These are phyloP conservation scores for Tachysurus vachellii DNA, from an alignment of 2,113 vertebrate species.

Conservation along the genomic window DNA sequence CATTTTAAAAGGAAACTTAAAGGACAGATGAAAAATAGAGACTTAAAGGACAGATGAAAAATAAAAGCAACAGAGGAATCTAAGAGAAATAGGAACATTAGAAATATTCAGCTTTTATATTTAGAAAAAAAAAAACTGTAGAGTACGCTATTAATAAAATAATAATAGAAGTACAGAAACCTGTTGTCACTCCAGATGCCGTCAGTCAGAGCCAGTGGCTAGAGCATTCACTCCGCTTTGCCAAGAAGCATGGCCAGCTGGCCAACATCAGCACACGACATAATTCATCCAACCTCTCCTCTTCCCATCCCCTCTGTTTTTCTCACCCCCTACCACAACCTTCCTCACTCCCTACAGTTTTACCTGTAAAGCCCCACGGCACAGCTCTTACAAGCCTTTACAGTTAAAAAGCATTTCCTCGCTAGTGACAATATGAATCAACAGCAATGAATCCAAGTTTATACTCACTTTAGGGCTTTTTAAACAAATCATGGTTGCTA, in stretches of 20 bases:
- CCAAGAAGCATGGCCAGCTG: constrained; percentile 80
- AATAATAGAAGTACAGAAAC: not conserved
- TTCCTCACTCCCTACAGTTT: not conserved
- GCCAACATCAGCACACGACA: constrained; percentile 70
- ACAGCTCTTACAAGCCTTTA: not conserved
- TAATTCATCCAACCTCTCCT: constrained; percentile 62
- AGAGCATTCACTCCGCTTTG: constrained; percentile 75
- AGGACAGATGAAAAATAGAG: constrained; percentile 9
- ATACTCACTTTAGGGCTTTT: not conserved
- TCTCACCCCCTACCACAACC: not conserved
- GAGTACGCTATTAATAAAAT: not conserved
- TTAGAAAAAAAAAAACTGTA: constrained; percentile 8
- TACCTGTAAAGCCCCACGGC: not conserved
- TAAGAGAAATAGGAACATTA: not conserved
- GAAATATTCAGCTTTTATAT: constrained; percentile 57
- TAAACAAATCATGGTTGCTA: constrained; percentile 45
- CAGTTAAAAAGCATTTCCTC: not conserved
- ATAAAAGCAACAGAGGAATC: constrained; percentile 4
- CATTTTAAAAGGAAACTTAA: constrained; percentile 31
- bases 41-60: constrained; percentile 1
- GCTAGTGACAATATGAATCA: constrained; percentile 5
- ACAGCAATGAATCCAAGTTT: constrained; percentile 16
- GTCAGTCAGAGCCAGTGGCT: constrained; percentile 80
- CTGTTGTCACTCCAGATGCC: constrained; percentile 75
- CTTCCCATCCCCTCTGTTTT: constrained; percentile 16